phyloP scores from a whole-genome alignment of 1,140 invertebrate genomes.

The Maniola jurtina region DNA sequence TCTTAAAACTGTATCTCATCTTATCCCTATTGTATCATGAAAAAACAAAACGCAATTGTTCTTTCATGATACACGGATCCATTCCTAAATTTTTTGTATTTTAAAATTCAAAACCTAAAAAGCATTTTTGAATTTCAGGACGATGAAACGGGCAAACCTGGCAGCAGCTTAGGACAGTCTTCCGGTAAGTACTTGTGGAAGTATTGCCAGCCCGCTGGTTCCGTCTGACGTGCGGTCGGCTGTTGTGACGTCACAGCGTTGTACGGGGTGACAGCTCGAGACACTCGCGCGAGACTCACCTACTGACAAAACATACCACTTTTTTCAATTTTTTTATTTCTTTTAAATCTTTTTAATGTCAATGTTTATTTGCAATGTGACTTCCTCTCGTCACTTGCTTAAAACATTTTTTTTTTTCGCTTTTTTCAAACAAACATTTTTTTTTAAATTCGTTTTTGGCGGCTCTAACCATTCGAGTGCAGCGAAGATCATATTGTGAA shows the following conservation, averaged over 20 bases:
- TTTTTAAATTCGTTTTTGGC: slow-evolving; percentile 20
- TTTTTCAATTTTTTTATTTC: slow-evolving; percentile 23
- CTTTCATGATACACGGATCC: too few species aligned
- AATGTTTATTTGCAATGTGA: slow-evolving; percentile 76
- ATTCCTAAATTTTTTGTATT: too few species aligned
- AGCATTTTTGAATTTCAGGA: slow-evolving; percentile 43
- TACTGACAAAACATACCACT: too few species aligned
- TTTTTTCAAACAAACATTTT: slow-evolving; percentile 25
- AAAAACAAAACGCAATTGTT: too few species aligned
- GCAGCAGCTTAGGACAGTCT: slow-evolving; percentile 63
- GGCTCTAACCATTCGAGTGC: slow-evolving; percentile 33
- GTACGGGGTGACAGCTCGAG: too few species aligned
- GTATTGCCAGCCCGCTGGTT: neutral
- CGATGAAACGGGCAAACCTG: slow-evolving; percentile 61
- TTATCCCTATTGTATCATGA: too few species aligned
- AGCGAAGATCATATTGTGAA: slow-evolving; percentile 73
- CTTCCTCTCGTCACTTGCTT: slow-evolving; percentile 61
- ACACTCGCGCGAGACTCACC: too few species aligned
- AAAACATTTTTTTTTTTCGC: slow-evolving; percentile 31
- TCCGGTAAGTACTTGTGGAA: slow-evolving; percentile 55
- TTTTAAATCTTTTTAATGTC: slow-evolving; percentile 34
- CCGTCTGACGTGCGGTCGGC: too few species aligned
- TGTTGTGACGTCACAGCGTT: too few species aligned
- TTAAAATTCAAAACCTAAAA: too few species aligned
- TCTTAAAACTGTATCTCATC: too few species aligned